Percentiles rank a stretch among this genome's conserved stretches.
Conservation (phyloP, 1,140 invertebrate genomes). For the Drosophila lini region DNA sequence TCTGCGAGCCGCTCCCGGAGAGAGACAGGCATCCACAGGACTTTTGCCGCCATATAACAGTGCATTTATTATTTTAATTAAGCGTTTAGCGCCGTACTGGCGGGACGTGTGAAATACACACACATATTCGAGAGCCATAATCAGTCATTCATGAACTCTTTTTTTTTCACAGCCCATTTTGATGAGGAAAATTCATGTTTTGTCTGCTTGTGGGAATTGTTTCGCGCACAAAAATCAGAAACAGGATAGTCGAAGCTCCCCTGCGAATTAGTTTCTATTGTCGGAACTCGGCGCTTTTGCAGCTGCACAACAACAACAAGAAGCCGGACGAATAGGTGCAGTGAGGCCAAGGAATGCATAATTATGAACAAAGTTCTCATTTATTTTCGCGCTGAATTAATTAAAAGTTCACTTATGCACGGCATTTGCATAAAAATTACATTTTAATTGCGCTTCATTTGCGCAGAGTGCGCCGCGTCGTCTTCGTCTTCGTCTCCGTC, state of each 20-base stretch:
- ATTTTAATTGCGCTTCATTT: slow-evolving; percentile 83
- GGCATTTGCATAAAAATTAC: slow-evolving; percentile 81
- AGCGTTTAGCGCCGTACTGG: slow-evolving; percentile 45
- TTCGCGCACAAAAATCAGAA: not conserved
- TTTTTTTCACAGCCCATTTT: slow-evolving; percentile 8
- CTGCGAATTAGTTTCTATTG: slow-evolving; percentile 36
- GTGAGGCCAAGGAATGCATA: slow-evolving; percentile 58
- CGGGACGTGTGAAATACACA: slow-evolving; percentile 12
- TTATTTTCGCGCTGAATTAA: slow-evolving; percentile 81
- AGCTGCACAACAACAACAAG: slow-evolving; percentile 6
- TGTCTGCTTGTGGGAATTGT: slow-evolving; percentile 1
- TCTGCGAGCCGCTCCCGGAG: slow-evolving; percentile 24
- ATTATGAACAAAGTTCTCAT: slow-evolving; percentile 75
- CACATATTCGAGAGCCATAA: slow-evolving; percentile 8
- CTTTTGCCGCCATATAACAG: slow-evolving; percentile 34
- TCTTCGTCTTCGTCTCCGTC: slow-evolving; percentile 15
- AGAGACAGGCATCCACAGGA: slow-evolving; percentile 10
- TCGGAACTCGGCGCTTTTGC: not conserved
- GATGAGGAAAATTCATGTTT: slow-evolving; percentile 4
- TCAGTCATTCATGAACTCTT: slow-evolving; percentile 10
- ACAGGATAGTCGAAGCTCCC: slow-evolving; percentile 21
- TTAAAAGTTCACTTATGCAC: slow-evolving; percentile 83
- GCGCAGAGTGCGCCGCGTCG: slow-evolving; percentile 51
- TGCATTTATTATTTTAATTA: slow-evolving; percentile 72
- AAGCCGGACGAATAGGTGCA: slow-evolving; percentile 13